A percentile compares a stretch with the other conserved stretches of the same genome.
phyloP scores from a whole-genome alignment of 2,797 vertebrate genomes.

The Mormyrus hasselquistii region DNA sequence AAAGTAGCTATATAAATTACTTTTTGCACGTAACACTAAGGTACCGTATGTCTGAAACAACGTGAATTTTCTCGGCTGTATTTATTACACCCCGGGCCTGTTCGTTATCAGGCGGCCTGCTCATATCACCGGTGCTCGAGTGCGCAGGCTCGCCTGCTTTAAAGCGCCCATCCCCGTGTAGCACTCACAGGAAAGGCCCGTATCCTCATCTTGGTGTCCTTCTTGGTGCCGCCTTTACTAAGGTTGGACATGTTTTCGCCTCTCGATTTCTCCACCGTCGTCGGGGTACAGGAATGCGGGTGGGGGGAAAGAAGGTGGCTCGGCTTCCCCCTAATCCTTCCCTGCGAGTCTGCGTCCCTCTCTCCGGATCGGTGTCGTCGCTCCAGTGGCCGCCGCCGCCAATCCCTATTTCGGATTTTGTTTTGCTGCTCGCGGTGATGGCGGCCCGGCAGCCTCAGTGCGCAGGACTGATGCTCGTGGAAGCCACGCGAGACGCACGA shows the following conservation, averaged over 20 bases:
- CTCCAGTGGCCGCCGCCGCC: slow-evolving; percentile 62
- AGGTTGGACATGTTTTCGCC: slow-evolving; percentile 88
- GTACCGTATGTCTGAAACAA: background rate
- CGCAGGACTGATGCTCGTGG: slow-evolving; percentile 58
- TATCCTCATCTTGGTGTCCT: slow-evolving; percentile 99
- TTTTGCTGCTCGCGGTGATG: slow-evolving; percentile 63
- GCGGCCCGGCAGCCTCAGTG: slow-evolving; percentile 65
- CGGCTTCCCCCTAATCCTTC: slow-evolving; percentile 55
- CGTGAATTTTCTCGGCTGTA: background rate
- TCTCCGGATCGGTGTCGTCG: slow-evolving; percentile 65
- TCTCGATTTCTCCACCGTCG: slow-evolving; percentile 55
- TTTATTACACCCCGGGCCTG: slow-evolving; percentile 22
- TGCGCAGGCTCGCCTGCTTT: slow-evolving; percentile 23
- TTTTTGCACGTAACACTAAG: background rate
- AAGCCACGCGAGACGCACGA: background rate
- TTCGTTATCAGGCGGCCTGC: background rate
- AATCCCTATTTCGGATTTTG: slow-evolving; percentile 40
- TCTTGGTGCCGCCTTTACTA: slow-evolving; percentile 94
- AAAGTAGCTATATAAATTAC: background rate
- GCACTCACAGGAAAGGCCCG: slow-evolving; percentile 94
- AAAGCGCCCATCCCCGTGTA: slow-evolving; percentile 39
- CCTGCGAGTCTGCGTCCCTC: slow-evolving; percentile 52
- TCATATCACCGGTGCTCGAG: slow-evolving; percentile 52
- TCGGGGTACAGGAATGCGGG: slow-evolving; percentile 49
- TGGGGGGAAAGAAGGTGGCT: slow-evolving; percentile 14